Evolutionary conservation across 2,797 vertebrate genomes (phyloP), one percentile per base, ranked within the genome.

Genomic region (Morelia viridis): DNA sequence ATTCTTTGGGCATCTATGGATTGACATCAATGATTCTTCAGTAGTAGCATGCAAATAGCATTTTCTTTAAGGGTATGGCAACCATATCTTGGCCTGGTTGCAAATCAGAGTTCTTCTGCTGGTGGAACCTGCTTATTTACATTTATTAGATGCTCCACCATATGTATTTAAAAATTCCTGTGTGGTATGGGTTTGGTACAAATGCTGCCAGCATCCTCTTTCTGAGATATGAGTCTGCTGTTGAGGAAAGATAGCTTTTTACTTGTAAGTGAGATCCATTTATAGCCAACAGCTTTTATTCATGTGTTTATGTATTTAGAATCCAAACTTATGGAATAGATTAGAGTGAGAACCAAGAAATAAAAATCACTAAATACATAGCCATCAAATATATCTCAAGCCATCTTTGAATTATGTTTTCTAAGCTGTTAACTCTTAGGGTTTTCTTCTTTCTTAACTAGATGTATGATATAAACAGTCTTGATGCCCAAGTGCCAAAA

Each of bases 1-100:
- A 89, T 91, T 31, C 26, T 84, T 89, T 88, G 56, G 71, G 65
- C 3, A 0, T 88, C 91, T 89, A 65, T 24, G 57, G 90, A 94
- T 46, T 90, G 89, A 53, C 3, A 31, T 71, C 91, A 24, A 90
- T n/a, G 56, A 22, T 46, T 89, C 89, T 87, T 83, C 0, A 41
- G 31, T 2, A 2, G 0, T 12, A 41, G 71, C 0, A 13, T 57
- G 2, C 15, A 61, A 62, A 24, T 57, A 28, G 46, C 2, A 64
- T 19, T 68, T n/a, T 5, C 80, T 64, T 86, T 60, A 53, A 90
- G 28, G n/a, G n/a, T 85, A 5, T 87, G 61, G 61, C 41, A 91
- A 84, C 56, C 5, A 84, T 35, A 84, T 90, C 3, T 92, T 93
- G 85, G 71, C 56, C 68, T 2, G 24, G 71, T 22, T 61, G n/a